Percentiles rank a stretch among this genome's conserved stretches.
phyloP scores from a whole-genome alignment of 35 echinoderm and acorn worm species.

The Anneissia japonica region DNA sequence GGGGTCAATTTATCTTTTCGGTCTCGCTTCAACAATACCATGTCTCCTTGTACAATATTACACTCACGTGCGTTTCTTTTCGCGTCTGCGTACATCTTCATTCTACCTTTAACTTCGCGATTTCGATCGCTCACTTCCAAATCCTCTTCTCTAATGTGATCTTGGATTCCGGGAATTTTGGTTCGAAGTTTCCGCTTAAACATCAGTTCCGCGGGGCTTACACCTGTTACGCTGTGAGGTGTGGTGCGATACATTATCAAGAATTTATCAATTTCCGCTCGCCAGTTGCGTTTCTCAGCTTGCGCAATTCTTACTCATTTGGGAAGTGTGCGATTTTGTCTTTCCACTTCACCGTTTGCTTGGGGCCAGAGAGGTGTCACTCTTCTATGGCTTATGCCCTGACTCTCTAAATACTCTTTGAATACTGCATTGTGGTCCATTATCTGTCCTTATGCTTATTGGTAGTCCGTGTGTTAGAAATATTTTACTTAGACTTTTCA shows the following conservation, averaged over 20 bases:
- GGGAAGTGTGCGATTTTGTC: background rate
- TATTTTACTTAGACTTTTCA: background rate
- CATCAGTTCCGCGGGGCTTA: background rate
- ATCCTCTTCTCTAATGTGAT: too few species aligned
- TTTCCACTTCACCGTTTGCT: background rate
- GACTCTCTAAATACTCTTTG: background rate
- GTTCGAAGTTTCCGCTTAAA: background rate
- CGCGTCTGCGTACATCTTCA: too few species aligned
- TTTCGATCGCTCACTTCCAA: too few species aligned
- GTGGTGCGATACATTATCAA: background rate
- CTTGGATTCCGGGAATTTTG: too few species aligned
- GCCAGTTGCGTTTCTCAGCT: too few species aligned
- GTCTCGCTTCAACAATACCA: too few species aligned
- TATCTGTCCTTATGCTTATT: background rate
- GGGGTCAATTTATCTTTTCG: too few species aligned
- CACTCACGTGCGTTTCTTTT: too few species aligned
- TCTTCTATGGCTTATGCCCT: background rate
- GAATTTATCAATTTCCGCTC: too few species aligned
- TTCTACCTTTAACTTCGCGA: too few species aligned
- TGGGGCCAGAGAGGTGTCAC: background rate
- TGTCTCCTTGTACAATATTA: too few species aligned
- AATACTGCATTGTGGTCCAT: background rate
- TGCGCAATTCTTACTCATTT: conserved; percentile 12
- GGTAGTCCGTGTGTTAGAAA: conserved; percentile 30
- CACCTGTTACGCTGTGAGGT: background rate